phyloP scores from a whole-genome alignment of 2,797 vertebrate genomes.

The Bovichtus diacanthus region DNA sequence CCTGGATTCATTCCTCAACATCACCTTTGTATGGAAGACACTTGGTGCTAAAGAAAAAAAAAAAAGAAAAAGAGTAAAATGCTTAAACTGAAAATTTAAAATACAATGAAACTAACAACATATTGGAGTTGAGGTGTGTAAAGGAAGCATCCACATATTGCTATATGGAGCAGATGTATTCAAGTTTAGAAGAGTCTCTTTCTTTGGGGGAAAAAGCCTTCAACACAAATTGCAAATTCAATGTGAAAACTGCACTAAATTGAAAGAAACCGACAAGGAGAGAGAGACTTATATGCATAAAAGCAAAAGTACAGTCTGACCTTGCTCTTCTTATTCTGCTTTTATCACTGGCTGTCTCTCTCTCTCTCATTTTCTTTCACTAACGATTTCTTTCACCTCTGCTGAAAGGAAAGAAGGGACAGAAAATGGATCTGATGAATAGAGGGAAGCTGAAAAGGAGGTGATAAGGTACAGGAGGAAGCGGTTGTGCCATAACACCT shows the following conservation, averaged over 20 bases:
- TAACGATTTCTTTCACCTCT: conserved; percentile 47
- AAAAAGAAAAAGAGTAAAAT: not conserved
- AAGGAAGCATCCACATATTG: not conserved
- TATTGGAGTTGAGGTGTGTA: not conserved
- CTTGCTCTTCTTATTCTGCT: conserved; percentile 32
- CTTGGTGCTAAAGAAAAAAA: no score
- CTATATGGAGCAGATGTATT: not conserved
- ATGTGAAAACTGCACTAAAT: conserved; percentile 18
- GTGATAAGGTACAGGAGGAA: conserved; percentile 24
- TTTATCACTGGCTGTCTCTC: conserved; percentile 3
- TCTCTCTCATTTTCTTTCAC: conserved; percentile 26
- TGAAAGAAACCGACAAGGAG: conserved; percentile 15
- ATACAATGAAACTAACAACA: not conserved
- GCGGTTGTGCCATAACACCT: not conserved
- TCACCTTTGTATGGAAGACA: not conserved
- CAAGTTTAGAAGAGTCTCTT: not conserved
- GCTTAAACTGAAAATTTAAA: not conserved
- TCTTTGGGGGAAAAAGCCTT: not conserved
- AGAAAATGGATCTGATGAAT: conserved; percentile 48
- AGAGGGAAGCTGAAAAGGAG: conserved; percentile 34
- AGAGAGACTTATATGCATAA: conserved; percentile 6
- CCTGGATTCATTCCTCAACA: conserved; percentile 8
- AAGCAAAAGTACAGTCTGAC: conserved; percentile 33
- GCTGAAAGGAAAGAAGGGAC: conserved; percentile 19
- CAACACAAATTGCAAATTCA: conserved; percentile 16